Conservation (phyloP, 2,888 invertebrate species). For the Xestia xanthographa region DNA sequence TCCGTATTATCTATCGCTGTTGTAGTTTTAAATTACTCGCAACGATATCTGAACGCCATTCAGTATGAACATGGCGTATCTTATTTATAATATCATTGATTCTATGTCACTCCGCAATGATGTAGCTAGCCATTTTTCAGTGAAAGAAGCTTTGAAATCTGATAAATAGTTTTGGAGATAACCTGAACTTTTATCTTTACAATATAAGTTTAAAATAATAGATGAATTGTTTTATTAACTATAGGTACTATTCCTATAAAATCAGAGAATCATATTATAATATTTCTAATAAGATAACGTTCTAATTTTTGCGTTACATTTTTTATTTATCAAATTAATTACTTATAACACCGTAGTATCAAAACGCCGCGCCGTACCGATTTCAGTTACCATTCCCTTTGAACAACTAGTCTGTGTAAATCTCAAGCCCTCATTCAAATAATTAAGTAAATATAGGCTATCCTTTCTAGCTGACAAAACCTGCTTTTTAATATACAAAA, state of each 20-base stretch:
- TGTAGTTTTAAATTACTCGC: too few relatives aligned
- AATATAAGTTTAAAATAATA: neutral
- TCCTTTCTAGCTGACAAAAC: neutral
- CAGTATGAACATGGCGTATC: too few relatives aligned
- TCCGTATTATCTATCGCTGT: too few relatives aligned
- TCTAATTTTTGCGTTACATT: neutral
- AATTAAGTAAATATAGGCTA: neutral
- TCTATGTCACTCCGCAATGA: neutral
- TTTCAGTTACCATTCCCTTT: neutral
- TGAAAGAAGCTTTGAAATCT: neutral
- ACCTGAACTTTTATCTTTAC: neutral
- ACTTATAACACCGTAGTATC: neutral
- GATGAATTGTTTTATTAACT: neutral
- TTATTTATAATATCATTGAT: too few relatives aligned
- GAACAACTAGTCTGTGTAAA: neutral
- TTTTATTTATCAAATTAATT: neutral
- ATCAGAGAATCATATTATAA: too few relatives aligned
- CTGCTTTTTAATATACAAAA: slow-evolving; percentile 9
- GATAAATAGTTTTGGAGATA: neutral
- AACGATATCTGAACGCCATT: too few relatives aligned
- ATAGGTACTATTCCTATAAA: too few relatives aligned
- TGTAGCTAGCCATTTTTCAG: rapidly evolving
- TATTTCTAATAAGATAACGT: too few relatives aligned
- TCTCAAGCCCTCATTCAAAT: neutral
- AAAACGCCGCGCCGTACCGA: neutral